These are phyloP conservation scores for Diprion similis DNA, from an alignment of 1,140 invertebrate species.

Conservation along the genomic window DNA sequence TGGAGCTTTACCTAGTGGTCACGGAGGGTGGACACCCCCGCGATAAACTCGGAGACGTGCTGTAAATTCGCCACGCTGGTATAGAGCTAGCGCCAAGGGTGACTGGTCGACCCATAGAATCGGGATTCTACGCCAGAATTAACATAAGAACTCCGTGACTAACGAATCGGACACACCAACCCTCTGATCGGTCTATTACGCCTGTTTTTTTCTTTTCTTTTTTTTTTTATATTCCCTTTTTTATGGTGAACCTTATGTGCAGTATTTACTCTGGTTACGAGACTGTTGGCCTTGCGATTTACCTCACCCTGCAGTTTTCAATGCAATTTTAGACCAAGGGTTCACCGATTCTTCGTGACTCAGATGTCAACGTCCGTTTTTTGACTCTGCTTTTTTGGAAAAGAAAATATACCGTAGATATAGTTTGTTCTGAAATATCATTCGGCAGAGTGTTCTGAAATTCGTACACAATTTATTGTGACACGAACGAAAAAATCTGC, in stretches of 20 bases:
- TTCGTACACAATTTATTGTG: too few species aligned
- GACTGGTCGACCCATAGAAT: slow-evolving; percentile 34
- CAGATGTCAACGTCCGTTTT: too few species aligned
- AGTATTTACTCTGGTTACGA: not conserved
- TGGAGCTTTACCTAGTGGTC: slow-evolving; percentile 42
- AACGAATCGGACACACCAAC: slow-evolving; percentile 48
- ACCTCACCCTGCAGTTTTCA: too few species aligned
- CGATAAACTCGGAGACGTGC: slow-evolving; percentile 51
- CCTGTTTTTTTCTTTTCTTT: slow-evolving; percentile 8
- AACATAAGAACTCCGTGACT: slow-evolving; percentile 56
- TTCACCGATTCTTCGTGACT: too few species aligned
- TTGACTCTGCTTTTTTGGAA: too few species aligned
- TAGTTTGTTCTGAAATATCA: too few species aligned
- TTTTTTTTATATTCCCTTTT: slow-evolving; percentile 25
- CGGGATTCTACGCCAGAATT: slow-evolving; percentile 49
- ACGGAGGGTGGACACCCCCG: slow-evolving; percentile 57
- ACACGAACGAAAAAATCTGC: too few species aligned
- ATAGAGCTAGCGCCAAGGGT: slow-evolving; percentile 17
- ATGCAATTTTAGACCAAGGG: too few species aligned
- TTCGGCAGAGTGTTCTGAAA: too few species aligned
- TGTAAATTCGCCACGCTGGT: slow-evolving; percentile 54
- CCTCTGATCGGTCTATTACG: slow-evolving; percentile 54
- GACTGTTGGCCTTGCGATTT: too few species aligned
- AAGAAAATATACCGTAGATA: too few species aligned
- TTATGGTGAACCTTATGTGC: slow-evolving; percentile 19